Conservation (phyloP, 2,888 invertebrate genomes). For the Nemotelus pantherinus region DNA sequence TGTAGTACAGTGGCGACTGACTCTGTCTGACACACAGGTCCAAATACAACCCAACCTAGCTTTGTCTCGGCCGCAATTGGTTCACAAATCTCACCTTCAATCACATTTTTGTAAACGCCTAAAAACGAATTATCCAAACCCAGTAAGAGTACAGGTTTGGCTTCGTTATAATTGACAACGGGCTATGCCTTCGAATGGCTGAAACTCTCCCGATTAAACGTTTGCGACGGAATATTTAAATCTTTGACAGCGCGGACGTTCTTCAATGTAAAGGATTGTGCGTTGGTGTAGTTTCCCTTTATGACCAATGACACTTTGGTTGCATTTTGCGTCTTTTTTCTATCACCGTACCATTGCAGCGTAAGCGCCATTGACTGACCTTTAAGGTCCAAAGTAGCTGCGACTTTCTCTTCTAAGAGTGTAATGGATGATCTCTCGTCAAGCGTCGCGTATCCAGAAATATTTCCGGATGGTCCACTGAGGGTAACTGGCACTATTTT, state of each 20-base stretch:
- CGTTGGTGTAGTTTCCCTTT: conserved; percentile 9
- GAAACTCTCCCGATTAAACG: background rate
- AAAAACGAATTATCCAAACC: conserved; percentile 18
- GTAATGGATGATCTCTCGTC: conserved; percentile 49
- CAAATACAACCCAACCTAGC: conserved; percentile 10
- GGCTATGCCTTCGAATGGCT: background rate
- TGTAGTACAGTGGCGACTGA: background rate
- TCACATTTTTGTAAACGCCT: background rate
- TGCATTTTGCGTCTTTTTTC: background rate
- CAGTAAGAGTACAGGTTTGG: background rate
- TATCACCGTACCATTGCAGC: conserved; percentile 49
- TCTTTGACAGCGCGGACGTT: background rate
- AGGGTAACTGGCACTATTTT: conserved; percentile 46
- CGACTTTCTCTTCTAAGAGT: conserved; percentile 45
- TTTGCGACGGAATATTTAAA: background rate
- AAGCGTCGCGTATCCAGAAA: conserved; percentile 44
- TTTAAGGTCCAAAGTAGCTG: conserved; percentile 46
- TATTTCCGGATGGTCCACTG: conserved; percentile 21
- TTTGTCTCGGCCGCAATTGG: conserved; percentile 15
- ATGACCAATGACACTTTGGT: conserved; percentile 9
- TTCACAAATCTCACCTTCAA: background rate
- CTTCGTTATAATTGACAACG: background rate
- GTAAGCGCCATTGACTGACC: conserved; percentile 47
- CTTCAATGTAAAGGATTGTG: background rate
- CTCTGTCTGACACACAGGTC: background rate